phyloP scores from a whole-genome alignment of 2,888 invertebrate genomes.

The Nezara viridula region DNA sequence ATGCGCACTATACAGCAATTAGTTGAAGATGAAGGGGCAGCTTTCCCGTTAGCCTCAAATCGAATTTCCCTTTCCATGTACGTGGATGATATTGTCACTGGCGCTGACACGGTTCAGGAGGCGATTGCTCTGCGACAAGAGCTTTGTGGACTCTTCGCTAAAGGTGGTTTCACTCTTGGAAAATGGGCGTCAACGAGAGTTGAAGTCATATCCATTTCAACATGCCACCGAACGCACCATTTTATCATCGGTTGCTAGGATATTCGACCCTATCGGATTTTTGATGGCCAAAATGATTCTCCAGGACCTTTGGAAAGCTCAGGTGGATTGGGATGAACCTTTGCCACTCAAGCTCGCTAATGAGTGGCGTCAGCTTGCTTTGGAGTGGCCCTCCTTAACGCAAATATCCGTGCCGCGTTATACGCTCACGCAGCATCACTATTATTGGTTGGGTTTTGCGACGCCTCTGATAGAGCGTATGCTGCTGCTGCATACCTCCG shows the following conservation, averaged over 20 bases:
- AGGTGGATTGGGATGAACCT: conserved; percentile 65
- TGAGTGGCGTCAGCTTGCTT: conserved; percentile 51
- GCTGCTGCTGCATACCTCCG: background rate
- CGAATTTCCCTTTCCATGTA: no score
- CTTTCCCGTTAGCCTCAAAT: no score
- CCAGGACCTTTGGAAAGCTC: conserved; percentile 64
- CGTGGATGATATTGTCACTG: no score
- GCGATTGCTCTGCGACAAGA: no score
- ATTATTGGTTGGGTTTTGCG: background rate
- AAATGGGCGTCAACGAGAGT: no score
- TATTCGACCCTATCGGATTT: conserved; percentile 64
- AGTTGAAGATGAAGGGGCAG: no score
- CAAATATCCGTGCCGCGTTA: background rate
- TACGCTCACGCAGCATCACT: background rate
- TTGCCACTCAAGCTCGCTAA: conserved; percentile 54
- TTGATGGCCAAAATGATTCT: conserved; percentile 64
- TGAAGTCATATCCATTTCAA: no score
- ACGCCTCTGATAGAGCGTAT: background rate
- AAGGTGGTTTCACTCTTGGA: no score
- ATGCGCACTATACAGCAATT: no score
- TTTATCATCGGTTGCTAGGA: conserved; percentile 12
- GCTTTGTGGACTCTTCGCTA: no score
- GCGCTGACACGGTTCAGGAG: no score
- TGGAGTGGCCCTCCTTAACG: background rate
- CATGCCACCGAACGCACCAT: no score